phyloP scores from a whole-genome alignment of 2,797 vertebrate genomes.

The Falco rusticolus region DNA sequence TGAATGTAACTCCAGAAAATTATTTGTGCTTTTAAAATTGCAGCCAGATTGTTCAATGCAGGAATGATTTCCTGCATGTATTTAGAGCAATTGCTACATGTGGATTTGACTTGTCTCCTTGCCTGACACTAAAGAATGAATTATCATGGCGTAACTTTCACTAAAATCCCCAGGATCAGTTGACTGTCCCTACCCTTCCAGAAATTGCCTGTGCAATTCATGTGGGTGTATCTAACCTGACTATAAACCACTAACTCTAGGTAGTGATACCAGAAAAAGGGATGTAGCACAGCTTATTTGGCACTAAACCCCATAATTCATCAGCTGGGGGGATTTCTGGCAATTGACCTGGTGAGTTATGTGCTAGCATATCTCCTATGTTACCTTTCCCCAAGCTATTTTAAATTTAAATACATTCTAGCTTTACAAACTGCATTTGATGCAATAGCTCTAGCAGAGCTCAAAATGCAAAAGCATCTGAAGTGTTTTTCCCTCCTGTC shows the following conservation, averaged over 20 bases:
- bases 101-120: neutral
- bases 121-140: neutral
- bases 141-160: neutral
- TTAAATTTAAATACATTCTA: neutral
- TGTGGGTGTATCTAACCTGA: neutral
- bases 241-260: neutral
- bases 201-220: neutral
- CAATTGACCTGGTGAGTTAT: neutral
- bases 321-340: neutral
- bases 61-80: neutral
- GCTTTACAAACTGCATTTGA: neutral
- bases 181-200: neutral
- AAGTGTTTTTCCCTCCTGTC: neutral
- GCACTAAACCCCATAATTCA: neutral
- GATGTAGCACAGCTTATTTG: neutral
- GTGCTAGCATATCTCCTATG: neutral
- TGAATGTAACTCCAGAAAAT: slow-evolving; percentile 16
- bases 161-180: neutral
- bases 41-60: neutral
- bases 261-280: neutral
- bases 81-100: neutral
- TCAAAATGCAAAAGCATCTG: neutral
- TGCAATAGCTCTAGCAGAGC: neutral
- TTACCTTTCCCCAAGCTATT: neutral
- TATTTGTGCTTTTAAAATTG: slow-evolving; percentile 47